Percentiles rank a stretch among this genome's conserved stretches.
phyloP scores from a whole-genome alignment of 2,113 vertebrate species.

The Thinocorus orbignyianus region DNA sequence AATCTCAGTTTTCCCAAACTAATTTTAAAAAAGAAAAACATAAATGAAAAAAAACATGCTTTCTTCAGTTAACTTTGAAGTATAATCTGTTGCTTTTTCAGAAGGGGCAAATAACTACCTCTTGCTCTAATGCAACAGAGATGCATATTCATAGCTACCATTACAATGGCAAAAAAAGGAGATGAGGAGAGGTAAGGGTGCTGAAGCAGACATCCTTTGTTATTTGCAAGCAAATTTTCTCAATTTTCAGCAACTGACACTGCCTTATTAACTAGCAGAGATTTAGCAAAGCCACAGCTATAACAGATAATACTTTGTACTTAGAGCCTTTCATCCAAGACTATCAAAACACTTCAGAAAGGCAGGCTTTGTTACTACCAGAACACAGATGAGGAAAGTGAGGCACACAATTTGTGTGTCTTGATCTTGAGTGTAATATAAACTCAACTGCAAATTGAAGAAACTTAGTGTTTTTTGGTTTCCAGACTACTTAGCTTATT shows the following conservation, averaged over 20 bases:
- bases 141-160: neutral
- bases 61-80: neutral
- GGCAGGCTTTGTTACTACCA: neutral
- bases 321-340: neutral
- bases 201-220: neutral
- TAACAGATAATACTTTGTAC: neutral
- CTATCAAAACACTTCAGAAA: neutral
- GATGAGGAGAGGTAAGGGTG: neutral
- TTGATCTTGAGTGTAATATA: neutral
- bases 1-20: neutral
- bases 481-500: neutral
- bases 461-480: neutral
- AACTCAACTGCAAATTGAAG: neutral
- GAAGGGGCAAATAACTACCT: neutral
- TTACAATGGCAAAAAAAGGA: neutral
- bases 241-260: constrained; percentile 7
- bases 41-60: neutral
- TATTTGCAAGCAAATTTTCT: constrained; percentile 11
- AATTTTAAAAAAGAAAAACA: neutral
- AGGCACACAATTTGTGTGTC: neutral
- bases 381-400: neutral
- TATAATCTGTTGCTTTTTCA: neutral
- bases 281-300: neutral
- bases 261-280: neutral
- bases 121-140: neutral